These are phyloP conservation scores for Pongo abelii DNA, from an alignment of 2,113 vertebrate genomes.

Conservation along the genomic window DNA sequence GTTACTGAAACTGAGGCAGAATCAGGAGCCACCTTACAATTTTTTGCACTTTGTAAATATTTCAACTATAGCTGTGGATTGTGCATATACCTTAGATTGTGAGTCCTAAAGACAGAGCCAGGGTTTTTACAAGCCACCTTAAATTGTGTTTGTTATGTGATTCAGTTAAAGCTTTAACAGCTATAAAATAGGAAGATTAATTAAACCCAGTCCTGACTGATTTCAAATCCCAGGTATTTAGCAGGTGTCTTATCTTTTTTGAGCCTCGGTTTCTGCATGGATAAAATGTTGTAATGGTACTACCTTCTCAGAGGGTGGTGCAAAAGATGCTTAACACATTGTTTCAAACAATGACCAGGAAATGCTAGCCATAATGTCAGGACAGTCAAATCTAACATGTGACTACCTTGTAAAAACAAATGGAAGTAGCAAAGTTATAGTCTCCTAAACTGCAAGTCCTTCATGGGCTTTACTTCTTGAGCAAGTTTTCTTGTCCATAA, in stretches of 20 bases:
- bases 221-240: not conserved
- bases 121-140: not conserved
- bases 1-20: not conserved
- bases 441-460: not conserved
- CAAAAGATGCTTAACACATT: not conserved
- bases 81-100: not conserved
- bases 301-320: too few relatives aligned
- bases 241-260: not conserved
- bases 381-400: not conserved
- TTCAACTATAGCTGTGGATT: too few relatives aligned
- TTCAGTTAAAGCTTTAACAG: not conserved
- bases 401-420: not conserved
- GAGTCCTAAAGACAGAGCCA: not conserved
- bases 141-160: not conserved
- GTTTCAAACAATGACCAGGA: not conserved
- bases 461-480: not conserved
- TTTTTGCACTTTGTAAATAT: not conserved
- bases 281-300: not conserved
- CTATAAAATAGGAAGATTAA: not conserved
- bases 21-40: not conserved
- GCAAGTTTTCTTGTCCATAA: not conserved
- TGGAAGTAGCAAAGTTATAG: not conserved
- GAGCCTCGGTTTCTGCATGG: not conserved
- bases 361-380: not conserved
- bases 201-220: not conserved